Conservation (phyloP, 2,888 invertebrate species). For the Rhyacophila evoluta region DNA sequence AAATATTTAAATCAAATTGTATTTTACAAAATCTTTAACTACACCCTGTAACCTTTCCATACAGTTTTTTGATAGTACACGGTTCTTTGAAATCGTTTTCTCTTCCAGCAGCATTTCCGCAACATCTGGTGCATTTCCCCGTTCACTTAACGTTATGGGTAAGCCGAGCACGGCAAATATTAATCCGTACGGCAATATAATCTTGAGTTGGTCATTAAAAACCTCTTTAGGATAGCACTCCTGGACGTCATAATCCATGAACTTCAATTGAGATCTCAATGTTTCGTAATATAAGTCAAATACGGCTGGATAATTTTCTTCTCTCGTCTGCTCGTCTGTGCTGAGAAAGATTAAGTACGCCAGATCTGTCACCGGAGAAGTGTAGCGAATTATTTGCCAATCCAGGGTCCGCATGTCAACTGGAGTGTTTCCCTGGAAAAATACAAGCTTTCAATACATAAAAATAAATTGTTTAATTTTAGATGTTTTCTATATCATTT, state of each 20-base stretch:
- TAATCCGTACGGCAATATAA: background rate
- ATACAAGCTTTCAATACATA: too few relatives aligned
- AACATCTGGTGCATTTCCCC: background rate
- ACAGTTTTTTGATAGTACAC: background rate
- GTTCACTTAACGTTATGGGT: background rate
- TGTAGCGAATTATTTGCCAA: slow-evolving; percentile 30
- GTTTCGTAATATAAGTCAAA: slow-evolving; percentile 38
- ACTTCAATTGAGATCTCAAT: background rate
- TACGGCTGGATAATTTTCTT: background rate
- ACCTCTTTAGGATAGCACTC: background rate
- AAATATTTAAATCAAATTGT: background rate
- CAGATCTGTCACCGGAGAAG: slow-evolving; percentile 37
- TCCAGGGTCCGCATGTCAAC: slow-evolving; percentile 12
- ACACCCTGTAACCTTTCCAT: background rate
- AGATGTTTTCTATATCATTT: too few relatives aligned
- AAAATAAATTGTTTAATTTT: too few relatives aligned
- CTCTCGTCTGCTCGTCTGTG: slow-evolving; percentile 30
- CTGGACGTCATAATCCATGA: slow-evolving; percentile 19
- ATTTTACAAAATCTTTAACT: background rate
- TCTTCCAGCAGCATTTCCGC: background rate
- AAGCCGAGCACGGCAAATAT: background rate
- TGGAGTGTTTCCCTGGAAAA: slow-evolving; percentile 19
- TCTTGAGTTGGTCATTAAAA: background rate
- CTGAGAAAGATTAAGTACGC: slow-evolving; percentile 36
- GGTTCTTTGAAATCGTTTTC: too few relatives aligned